These are phyloP conservation scores for human DNA, from an alignment of 2,113 vertebrate species.

Conservation along the genomic window GRCh38 chr3:174052501-174053000, in stretches of 20 bases:
- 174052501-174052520: background rate
- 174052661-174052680: constrained; percentile 6
- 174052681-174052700: constrained; percentile 8
- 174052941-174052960: background rate
- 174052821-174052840: constrained; percentile 61
- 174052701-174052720: background rate
- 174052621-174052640: background rate
- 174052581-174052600: constrained; percentile 42
- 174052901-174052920: constrained; percentile 49
- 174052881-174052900: constrained; percentile 22
- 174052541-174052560: background rate
- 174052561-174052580: background rate
- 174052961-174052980: background rate
- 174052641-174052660: constrained; percentile 6
- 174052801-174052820: constrained; percentile 56
- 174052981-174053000: background rate
- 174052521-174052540: background rate
- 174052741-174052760: background rate
- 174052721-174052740: background rate
- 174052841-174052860: constrained; percentile 33
- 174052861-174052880: background rate
- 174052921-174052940: constrained; percentile 8
- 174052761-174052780: background rate
- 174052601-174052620: constrained; percentile 7
- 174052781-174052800: constrained; percentile 46